Base-by-base conservation (phyloP, 1,140 invertebrate genomes). In the Lutraria rhynchaena region DNA sequence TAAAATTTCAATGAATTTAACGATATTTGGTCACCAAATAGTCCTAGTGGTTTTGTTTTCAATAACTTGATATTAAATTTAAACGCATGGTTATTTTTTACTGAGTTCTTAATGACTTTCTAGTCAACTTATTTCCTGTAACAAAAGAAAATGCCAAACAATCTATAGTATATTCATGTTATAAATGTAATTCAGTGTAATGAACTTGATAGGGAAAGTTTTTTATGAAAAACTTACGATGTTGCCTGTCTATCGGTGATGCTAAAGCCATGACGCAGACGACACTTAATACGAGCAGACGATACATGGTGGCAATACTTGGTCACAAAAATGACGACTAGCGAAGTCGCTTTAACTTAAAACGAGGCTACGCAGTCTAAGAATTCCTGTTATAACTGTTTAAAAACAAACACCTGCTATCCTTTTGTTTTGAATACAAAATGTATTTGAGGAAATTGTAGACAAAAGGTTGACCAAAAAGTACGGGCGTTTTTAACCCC, bases 261-360 rank as follows among this genome's bases (percentile, higher is more conserved):
- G 53, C 71, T 24, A 74, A 46, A 22, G 55, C 33, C 31, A 60
- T 15, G 29, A 55, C 71, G 37, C 71, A 74, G 55, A 74, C 33
- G n/a, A 60, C 71, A 58, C 53, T 58, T 74, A 74, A 41, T n/a
- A 74, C 37, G 24, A 60, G 4, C 13, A 60, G 15, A 37, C 53
- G 51, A 17, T 27, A 60, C 71, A 74, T 74, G 53, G 3, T 60
- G 4, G n/a, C 5, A 41, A 41, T 41, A 7, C 5, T 7, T 5
- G 15, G 15, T 41, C 5, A 7, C 37, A 41, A 33, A 57, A n/a
- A 35, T 37, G 15, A 33, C 3, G 51, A 71, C 49, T 55, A 71
- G 69, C 53, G 44, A 61, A 29, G 9, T 51, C 19, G 57, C 63
- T 33, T 49, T 13, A 71, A 17, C 15, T 31, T 37, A 55, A 17